phyloP scores from a whole-genome alignment of 2,888 invertebrate genomes.

The Microplitis deprimator region DNA sequence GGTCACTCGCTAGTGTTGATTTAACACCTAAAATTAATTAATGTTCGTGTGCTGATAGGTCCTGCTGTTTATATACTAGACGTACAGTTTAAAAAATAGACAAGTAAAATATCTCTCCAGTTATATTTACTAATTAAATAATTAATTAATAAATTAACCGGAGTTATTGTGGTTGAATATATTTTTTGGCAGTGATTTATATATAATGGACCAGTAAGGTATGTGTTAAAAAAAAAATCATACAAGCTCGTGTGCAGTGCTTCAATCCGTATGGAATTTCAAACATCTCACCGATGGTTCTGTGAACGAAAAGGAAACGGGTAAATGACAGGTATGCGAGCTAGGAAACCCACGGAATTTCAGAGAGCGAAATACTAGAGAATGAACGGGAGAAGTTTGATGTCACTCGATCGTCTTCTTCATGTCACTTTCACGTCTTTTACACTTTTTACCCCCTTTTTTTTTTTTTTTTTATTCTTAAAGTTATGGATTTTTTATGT shows the following conservation, averaged over 20 bases:
- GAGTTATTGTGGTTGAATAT: not conserved
- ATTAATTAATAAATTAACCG: not conserved
- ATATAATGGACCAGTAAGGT: not conserved
- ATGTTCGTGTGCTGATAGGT: constrained; percentile 52
- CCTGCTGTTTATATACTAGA: constrained; percentile 39
- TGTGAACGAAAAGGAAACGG: constrained; percentile 6
- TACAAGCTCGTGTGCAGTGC: not conserved
- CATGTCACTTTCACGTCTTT: constrained; percentile 13
- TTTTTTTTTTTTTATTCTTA: not conserved
- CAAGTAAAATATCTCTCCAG: not conserved
- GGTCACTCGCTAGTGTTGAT: constrained; percentile 61
- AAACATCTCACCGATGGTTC: constrained; percentile 10
- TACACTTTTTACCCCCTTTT: too few species aligned
- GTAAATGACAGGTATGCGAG: constrained; percentile 17
- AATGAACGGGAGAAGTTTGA: constrained; percentile 13
- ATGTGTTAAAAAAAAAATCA: constrained; percentile 11
- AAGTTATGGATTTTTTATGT: not conserved
- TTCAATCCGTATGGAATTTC: constrained; percentile 11
- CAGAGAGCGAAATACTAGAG: constrained; percentile 1
- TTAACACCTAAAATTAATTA: constrained; percentile 69
- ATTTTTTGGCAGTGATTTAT: not conserved
- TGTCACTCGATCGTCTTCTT: constrained; percentile 24
- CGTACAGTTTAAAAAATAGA: not conserved
- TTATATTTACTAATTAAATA: not conserved
- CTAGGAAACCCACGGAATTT: constrained; percentile 14